Evolutionary conservation across 2,113 vertebrate genomes (phyloP), one percentile per base, ranked within the genome.

Genomic region (Hemicordylus capensis): DNA sequence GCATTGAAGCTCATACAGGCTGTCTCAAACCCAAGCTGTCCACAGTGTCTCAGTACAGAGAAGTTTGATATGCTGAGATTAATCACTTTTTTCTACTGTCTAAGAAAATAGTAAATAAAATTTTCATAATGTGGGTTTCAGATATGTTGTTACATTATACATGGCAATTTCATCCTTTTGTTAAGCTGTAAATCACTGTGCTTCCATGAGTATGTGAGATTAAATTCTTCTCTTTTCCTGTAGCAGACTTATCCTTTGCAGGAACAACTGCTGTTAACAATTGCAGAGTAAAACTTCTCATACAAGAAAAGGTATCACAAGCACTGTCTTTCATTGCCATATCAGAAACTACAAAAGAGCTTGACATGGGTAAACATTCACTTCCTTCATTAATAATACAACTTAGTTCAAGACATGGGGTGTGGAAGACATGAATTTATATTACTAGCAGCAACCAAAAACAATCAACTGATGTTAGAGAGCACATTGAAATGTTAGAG

Each of bases 151-250:
- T 87, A 37, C 8, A 87, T 6, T 0, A 51, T 84, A 22, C 90
- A 48, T 63, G 42, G 63, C 72, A 67, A 83, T 56, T 83, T 86
- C 84, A 26, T 85, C 44, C 31, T 42, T 84, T 85, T 83, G 31
- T 9, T 51, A 83, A 84, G 8, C 64, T 85, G 28, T 83, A 88
- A 84, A 91, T 83, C 63, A 79, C 1, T 31, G 39, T 20, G 81
- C 85, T 75, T 76, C 19, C 42, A 59, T 19, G 76, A 69, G 61
- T 46, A 14, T 59, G 80, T 72, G 19, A 44, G 19, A 64, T 73
- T 77, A 80, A 31, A 75, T 4, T 56, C 2, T 82, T n/a, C 12
- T 74, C 22, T 22, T 89, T 84, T 28, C 61, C 28, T 67, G 89
- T 86, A 22, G 37, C 46, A 80, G 79, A n/a, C 28, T 73, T 84